These are phyloP conservation scores for Panthera tigris DNA, from an alignment of 2,113 vertebrate species.

Conservation along the genomic window DNA sequence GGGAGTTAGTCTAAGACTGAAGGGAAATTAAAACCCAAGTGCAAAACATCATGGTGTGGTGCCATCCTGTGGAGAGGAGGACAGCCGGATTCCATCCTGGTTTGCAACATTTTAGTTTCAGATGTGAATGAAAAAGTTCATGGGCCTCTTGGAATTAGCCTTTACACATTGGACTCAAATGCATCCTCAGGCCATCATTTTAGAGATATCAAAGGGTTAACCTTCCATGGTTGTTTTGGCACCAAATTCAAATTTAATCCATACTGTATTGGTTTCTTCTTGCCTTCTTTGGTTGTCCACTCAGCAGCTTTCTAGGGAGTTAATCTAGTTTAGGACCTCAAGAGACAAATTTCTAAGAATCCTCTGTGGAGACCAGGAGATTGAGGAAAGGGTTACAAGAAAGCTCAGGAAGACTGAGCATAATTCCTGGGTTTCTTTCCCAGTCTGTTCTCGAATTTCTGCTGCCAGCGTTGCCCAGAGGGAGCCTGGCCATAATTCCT, in stretches of 20 bases:
- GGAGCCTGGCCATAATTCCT: not conserved
- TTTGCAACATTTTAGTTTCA: conserved; percentile 14
- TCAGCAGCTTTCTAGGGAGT: conserved; percentile 18
- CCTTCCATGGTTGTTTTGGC: conserved; percentile 22
- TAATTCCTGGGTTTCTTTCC: not conserved
- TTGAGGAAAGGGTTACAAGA: conserved; percentile 3
- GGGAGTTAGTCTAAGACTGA: not conserved
- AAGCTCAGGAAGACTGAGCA: not conserved
- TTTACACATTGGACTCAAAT: not conserved
- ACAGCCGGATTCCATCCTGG: not conserved
- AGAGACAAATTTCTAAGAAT: not conserved
- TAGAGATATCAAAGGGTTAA: conserved; percentile 20
- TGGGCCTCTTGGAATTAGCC: not conserved
- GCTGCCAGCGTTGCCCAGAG: not conserved
- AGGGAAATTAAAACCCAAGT: conserved; percentile 18
- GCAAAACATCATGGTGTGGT: not conserved
- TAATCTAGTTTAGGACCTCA: conserved; percentile 34
- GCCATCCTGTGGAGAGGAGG: not conserved
- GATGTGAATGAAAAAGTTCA: conserved; percentile 11
- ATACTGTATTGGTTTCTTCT: conserved; percentile 23
- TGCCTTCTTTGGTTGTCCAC: conserved; percentile 9
- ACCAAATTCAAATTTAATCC: conserved; percentile 29
- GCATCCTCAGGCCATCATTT: not conserved
- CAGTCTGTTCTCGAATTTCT: conserved; percentile 13
- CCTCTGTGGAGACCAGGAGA: not conserved